Base-by-base conservation (phyloP, 2,113 vertebrate species). In the Myotis lucifugus region DNA sequence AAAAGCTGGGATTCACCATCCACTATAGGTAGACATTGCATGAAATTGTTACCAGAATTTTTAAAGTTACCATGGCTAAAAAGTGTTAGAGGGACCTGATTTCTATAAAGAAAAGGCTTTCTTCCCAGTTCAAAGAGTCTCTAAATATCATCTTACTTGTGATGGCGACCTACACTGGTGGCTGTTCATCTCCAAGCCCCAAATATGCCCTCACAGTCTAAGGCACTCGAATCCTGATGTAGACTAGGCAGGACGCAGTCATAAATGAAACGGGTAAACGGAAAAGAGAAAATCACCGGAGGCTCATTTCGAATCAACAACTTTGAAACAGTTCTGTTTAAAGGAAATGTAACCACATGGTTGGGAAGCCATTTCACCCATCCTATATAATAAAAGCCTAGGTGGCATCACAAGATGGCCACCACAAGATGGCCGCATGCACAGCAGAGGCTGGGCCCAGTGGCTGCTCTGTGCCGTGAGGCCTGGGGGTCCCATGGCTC, bases 311-410 rank as follows among this genome's bases (percentile, higher is more conserved):
- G 42, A 78, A 89, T 83, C 79, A 84, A 34, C 42, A 23, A 40
- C 59, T 93, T 70, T 70, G 54, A 73, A 91, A 89, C 0, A 64
- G 5, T 64, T 86, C 84, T 76, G 8, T 89, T 91, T 96, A 95
- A 73, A 94, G 72, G 52, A 91, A 94, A 87, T 52, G 50, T 21
- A 50, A 89, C 92, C 92, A 87, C 78, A 37, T 23, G 37, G 37
- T 74, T 85, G 70, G 83, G 82, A 92, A 95, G 87, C 67, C 59
- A 17, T 73, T 94, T 90, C 86, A 83, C 86, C 61, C n/a, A 78
- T 77, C 48, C 48, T 48, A 48, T 48, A 2, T 48, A 48, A 48
- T 13, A 48, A 48, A 48, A 48, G 42, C 42, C 42, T 42, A 42
- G 42, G 42, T 42, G 42, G 42, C 42, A 42, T 42, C 42, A 48